Evolutionary conservation across 2,888 invertebrate genomes (phyloP), one percentile per base, ranked within the genome.

Genomic region (Tiphia femorata): DNA sequence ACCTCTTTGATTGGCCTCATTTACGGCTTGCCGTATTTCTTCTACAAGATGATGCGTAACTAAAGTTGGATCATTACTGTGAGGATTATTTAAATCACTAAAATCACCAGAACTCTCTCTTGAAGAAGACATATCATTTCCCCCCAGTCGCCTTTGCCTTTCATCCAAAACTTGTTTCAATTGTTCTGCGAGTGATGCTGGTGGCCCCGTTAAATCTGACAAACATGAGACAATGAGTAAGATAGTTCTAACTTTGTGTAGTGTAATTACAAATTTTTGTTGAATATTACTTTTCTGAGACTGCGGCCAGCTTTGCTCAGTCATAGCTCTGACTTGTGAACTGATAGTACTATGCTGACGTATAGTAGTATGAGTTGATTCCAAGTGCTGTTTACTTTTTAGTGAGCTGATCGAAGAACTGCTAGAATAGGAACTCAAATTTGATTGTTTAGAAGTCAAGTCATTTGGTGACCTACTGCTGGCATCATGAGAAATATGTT

Each of bases 1-100:
- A 93, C 94, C 93, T 91, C 92, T 89, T 65, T 93, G 92, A 86
- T 93, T 94, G 69, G 94, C 94, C 85, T 94, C 94, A 84, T 90
- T 93, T 76, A 95, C 94, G 73, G 94, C 94, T 84, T 93, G 93
- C 64, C 93, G 88, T 78, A 94, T 94, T 87, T 94, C 94, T 84
- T 94, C 94, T 68, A 94, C 91, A 70, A 95, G 88, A 80, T 92
- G 91, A 85, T 93, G 92, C 76, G 92, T 91, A 78, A 90, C 91
- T 84, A 88, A 90, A 84, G 90, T 90, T 70, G 90, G 86, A 84
- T 88, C 90, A 70, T 87, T 89, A 76, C 86, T 85, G 80, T 86
- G 86, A 47, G 83, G 84, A 84, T 86, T 86, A 79, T 87, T 88
- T 66, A 89, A 84, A 81, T 90, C 90, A 63, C 86, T 85, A 71